Percentiles rank a stretch among this genome's conserved stretches.
Evolutionary conservation across 2,888 invertebrate genomes (phyloP).

Genomic region (Athalia circularis): DNA sequence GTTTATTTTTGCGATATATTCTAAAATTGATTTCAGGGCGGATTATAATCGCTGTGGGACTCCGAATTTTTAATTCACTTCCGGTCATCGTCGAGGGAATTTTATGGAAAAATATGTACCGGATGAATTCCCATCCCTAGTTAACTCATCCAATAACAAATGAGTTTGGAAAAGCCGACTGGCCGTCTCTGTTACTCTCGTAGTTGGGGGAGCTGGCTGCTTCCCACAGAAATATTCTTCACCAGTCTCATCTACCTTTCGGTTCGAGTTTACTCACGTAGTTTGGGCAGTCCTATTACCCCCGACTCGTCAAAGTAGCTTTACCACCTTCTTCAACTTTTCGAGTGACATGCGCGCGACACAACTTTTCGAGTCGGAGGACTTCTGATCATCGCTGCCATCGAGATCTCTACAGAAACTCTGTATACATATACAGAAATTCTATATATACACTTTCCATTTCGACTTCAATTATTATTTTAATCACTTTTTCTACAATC

Average conservation of each 20-base stretch:
- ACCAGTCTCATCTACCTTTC: background rate
- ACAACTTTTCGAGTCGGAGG: background rate
- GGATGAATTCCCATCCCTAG: no score
- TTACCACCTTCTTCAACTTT: background rate
- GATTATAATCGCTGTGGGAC: no score
- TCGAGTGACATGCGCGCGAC: background rate
- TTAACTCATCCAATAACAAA: no score
- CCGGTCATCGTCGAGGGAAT: no score
- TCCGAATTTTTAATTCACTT: no score
- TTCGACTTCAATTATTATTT: background rate
- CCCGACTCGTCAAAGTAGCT: background rate
- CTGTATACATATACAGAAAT: no score
- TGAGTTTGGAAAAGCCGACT: background rate
- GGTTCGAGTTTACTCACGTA: slow-evolving; percentile 10
- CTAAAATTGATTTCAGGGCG: no score
- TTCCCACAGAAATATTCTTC: background rate
- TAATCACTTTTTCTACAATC: background rate
- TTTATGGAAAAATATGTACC: no score
- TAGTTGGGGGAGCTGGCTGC: background rate
- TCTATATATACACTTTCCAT: background rate
- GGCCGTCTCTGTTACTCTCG: background rate
- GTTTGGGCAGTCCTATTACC: slow-evolving; percentile 8
- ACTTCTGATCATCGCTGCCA: background rate
- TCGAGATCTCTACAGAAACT: background rate
- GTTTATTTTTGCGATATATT: no score